Base-by-base conservation (phyloP, 1,140 invertebrate genomes). In the Drosophila guanche region DNA sequence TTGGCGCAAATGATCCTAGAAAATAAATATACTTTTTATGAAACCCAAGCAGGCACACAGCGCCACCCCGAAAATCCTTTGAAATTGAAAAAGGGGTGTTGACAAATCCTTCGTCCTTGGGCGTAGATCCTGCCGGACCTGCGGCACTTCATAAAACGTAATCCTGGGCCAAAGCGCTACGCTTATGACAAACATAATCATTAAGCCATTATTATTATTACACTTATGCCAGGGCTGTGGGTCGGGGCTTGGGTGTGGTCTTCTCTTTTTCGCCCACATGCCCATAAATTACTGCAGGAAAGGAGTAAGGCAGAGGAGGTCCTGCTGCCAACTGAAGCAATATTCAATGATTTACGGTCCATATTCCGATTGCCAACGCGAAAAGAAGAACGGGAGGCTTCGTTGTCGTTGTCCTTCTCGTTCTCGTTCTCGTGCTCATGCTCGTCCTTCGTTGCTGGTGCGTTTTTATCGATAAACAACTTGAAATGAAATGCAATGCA, bases 131-230 rank as follows among this genome's bases (percentile, higher is more conserved):
- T 37, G 69, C 70, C 69, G 63, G 63, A 74, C 74, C 69, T 55
- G 46, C 27, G 71, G 66, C 76, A 77, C 72, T 85, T 70, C 60
- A 88, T 86, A 69, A 77, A 67, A 70, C 50, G 62, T 55, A 76
- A 84, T 85, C 42, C 71, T 40, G n/a, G 14, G 42, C 53, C 14
- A 20, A 27, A 27, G 70, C 20, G n/a, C 53, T 14, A 8, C 69
- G 57, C 73, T 80, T 86, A 76, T 86, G 80, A 80, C 67, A 61
- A 66, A 66, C 73, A 77, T 63, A 86, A 86, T 86, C 83, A 86
- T 86, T 86, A 86, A 77, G 77, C 60, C 73, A 88, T 86, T 85
- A 88, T 85, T 88, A 81, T 80, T 77, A 86, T 85, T 77, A 75
- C 81, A 76, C 81, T 77, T 74, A 70, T 62, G 62, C 37, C 29